Percentiles rank a stretch among this genome's conserved stretches.
Evolutionary conservation across 2,797 vertebrate species (phyloP).

Genomic region (Erithacus rubecula): DNA sequence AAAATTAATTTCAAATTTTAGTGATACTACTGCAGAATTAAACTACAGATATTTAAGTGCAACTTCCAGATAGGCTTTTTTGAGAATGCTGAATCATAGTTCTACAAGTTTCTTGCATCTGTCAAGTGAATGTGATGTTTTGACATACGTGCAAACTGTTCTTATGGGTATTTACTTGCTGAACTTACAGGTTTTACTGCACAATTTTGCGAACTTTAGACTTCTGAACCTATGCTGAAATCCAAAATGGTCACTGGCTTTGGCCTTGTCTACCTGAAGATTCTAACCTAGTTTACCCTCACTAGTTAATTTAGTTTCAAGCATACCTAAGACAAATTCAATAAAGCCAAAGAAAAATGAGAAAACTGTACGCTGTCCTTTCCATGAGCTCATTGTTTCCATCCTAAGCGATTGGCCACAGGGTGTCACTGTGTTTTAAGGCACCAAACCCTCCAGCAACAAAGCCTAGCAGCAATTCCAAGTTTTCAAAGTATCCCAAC

Average conservation of each 20-base stretch:
- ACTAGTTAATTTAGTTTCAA: not conserved
- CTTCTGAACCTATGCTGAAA: not conserved
- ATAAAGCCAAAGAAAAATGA: not conserved
- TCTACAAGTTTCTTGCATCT: not conserved
- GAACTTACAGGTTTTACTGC: not conserved
- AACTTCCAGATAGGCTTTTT: not conserved
- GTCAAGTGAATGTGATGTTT: not conserved
- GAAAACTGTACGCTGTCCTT: not conserved
- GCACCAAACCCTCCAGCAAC: not conserved
- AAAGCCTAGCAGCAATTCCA: not conserved
- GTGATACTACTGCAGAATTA: not conserved
- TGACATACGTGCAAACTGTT: not conserved
- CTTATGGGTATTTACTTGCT: not conserved
- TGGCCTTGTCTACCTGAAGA: not conserved
- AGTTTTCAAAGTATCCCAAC: not conserved
- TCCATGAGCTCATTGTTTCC: not conserved
- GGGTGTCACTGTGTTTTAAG: slow-evolving; percentile 41
- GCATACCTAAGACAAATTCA: not conserved
- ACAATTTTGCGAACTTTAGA: not conserved
- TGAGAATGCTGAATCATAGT: not conserved
- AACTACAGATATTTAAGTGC: not conserved
- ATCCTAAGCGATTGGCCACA: not conserved
- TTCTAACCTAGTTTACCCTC: not conserved
- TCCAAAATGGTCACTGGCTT: not conserved
- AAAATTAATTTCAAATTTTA: not conserved